Base-by-base conservation (phyloP, 92 coral and sea anemone species). In the Montipora capitata region DNA sequence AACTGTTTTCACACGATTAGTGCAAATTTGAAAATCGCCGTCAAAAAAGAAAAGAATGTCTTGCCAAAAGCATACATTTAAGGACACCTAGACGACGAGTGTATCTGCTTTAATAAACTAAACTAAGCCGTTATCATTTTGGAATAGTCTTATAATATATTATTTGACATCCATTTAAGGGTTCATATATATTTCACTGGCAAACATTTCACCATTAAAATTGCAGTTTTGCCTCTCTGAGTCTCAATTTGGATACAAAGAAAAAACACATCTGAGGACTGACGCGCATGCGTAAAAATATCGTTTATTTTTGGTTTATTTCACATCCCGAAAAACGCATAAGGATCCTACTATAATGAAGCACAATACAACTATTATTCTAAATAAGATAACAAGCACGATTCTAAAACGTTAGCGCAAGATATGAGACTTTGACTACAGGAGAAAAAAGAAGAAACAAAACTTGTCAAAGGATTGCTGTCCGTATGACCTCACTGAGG, bases 261-360 rank as follows among this genome's bases (percentile, higher is more conserved):
- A 44, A 72, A 39, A 7, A 41, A 27, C n/a, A 38, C 14, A 27
- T 45, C 77, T 27, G 2, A 12, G 16, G 49, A 39, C 18, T 13
- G 68, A 27, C 65, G 80, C 87, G 87, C 87, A 83, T 83, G 87
- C 87, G 87, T 70, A 73, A 44, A 83, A 12, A 72, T 78, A 48
- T 71, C 87, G 87, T 79, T 72, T 72, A 72, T 72, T 83, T 83
- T 83, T 56, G 87, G 69, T 72, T 72, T 41, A 72, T 72, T 43
- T 39, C 35, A 27, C 35, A 27, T 27, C 35, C 35, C 35, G 35
- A 27, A 27, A 27, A 27, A 27, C 35, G 35, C 35, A 27, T 27
- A 27, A 27, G 35, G 35, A 27, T 27, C 35, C 35, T 27, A 27
- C 35, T 27, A 27, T 27, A 27, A 27, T 27, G 35, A 27, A 27